Evolutionary conservation across 2,797 vertebrate species (phyloP), one percentile per base, ranked within the genome.

Genomic region (Periparus ater): DNA sequence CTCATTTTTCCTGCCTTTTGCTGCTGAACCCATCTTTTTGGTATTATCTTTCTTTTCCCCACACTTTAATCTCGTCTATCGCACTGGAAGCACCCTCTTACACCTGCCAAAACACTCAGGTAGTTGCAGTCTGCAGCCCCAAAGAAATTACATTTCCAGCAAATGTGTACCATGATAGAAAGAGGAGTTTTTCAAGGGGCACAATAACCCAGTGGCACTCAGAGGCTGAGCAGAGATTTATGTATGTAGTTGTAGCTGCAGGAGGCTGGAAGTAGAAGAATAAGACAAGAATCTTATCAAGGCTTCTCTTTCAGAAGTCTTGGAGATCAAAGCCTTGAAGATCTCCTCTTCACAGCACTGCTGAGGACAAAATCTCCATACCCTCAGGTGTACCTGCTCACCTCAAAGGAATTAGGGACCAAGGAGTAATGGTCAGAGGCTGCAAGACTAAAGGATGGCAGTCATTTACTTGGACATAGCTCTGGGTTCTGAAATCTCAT

Each of bases 111-210:
- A 85, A 61, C 48, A 20, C 27, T 45, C 34, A 40, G 20, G 8
- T 45, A 54, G 73, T 30, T 79, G 32, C 55, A 85, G 50, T 22
- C 42, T 65, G 38, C 50, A 45, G 67, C 32, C 55, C 10, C 7
- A 12, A 89, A 81, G 66, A 63, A 55, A 79, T 3, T 6, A 23
- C 7, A 20, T 62, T 70, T 57, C 44, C 63, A 61, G 25, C 13
- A n/a, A 50, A 18, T 0, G 0, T 9, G 36, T 30, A 18, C 20
- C 6, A 8, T 13, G 13, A 44, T 7, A n/a, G 23, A 70, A 50
- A 57, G 27, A 14, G 13, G 27, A 57, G 14, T 45, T 57, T 63
- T 62, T 65, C 51, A 63, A 63, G 38, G n/a, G 51, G 7, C 17
- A 38, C 0, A 0, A 51, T 38, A 63, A n/a, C 8, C 25, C 63